These are phyloP conservation scores for Scarus forsteni DNA, from an alignment of 2,797 vertebrate genomes.

Conservation along the genomic window DNA sequence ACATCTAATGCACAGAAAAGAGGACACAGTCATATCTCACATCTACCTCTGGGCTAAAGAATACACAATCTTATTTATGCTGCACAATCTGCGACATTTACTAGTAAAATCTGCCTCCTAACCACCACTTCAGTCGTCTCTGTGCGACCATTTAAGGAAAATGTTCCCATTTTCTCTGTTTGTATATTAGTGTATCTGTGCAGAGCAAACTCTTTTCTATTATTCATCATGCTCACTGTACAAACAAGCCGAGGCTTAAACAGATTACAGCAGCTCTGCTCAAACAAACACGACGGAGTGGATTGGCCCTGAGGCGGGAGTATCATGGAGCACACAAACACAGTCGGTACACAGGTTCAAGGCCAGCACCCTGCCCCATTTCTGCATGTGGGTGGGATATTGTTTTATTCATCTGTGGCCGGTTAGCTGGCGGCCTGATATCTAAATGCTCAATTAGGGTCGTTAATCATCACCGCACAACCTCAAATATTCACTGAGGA, in stretches of 20 bases:
- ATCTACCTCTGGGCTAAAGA: conserved; percentile 4
- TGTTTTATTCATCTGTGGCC: conserved; percentile 12
- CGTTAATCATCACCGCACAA: conserved; percentile 22
- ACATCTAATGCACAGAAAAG: too few species aligned
- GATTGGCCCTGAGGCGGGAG: conserved; percentile 20
- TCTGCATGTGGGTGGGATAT: conserved; percentile 32
- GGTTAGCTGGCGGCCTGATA: conserved; percentile 24
- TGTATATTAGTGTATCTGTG: neutral
- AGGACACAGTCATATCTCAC: conserved; percentile 1
- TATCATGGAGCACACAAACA: conserved; percentile 40
- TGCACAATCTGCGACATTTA: too few species aligned
- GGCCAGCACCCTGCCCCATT: neutral
- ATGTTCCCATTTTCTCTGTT: neutral
- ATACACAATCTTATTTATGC: neutral
- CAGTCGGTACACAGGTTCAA: conserved; percentile 9
- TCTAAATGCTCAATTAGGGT: conserved; percentile 43
- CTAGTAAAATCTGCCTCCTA: too few species aligned
- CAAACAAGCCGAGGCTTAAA: conserved; percentile 17
- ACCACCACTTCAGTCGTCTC: too few species aligned
- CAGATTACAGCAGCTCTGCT: conserved; percentile 37
- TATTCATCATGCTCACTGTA: conserved; percentile 14
- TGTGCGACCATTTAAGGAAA: neutral
- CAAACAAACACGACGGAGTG: conserved; percentile 32
- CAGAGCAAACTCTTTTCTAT: neutral
- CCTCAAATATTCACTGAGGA: conserved; percentile 7